Base-by-base conservation (phyloP, 2,113 vertebrate genomes). In the Cyphomyrus discorhynchus region DNA sequence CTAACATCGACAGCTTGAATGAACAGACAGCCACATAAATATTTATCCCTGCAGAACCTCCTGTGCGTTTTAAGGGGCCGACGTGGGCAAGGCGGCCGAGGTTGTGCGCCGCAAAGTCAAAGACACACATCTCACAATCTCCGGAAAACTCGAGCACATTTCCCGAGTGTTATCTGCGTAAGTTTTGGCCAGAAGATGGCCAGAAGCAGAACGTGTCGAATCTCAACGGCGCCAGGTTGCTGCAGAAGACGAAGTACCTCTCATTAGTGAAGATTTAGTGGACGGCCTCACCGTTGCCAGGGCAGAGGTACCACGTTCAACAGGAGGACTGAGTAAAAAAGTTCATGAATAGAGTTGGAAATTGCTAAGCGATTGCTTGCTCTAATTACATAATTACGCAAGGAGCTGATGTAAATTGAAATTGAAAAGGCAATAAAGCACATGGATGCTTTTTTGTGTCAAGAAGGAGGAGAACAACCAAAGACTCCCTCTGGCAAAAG, bases 1-100 rank as follows among this genome's bases (percentile, higher is more conserved):
- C 93, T 93, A 90, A 92, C 88, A 90, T 45, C 87, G 19, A 88
- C 17, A 53, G 91, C 94, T 93, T 94, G 92, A 96, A 95, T 93
- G 92, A 91, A 80, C 35, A 70, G 82, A 88, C 83, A 91, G 92
- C 90, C 88, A 66, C 74, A 88, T 90, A 90, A 90, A 84, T 91
- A 90, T 89, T 92, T 92, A 91, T 86, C 86, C 86, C 87, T 89
- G 89, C 91, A 90, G 58, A 91, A 88, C 89, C 58, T 88, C 0
- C 35, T 74, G 11, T 42, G 15, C 58, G 92, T 94, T 83, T 90
- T 84, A 15, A n/a, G 47, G 39, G 90, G 87, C 82, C 91, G 11
- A 62, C 1, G 92, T 89, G 91, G 85, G 90, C 45, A 50, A n/a
- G 7, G 21, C 21, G 5, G 35, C 77, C 86, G 88, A 2, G 15